Base-by-base conservation (phyloP, 2,888 invertebrate genomes). In the Unio pictorum region DNA sequence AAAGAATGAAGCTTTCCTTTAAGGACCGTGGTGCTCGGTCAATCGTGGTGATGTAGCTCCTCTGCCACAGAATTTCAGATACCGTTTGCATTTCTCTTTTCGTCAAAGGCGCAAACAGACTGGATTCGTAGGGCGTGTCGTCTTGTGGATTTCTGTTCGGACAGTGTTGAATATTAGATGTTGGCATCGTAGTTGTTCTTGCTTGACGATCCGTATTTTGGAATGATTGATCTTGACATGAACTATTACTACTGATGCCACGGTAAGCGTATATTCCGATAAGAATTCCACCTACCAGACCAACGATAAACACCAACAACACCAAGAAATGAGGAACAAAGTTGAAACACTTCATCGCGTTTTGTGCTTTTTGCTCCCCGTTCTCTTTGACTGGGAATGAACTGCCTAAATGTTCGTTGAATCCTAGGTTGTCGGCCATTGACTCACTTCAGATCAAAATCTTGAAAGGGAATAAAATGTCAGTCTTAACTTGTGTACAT, bases 1-100 rank as follows among this genome's bases (percentile, higher is more conserved):
- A 77, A 15, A 75, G 66, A 56, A 82, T 76, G 45, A 77, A 81
- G 23, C 69, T 78, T 55, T 80, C 72, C 20, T 71, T 73, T 4
- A 80, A 68, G 26, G 67, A 59, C 28, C 67, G 61, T 5, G 73
- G 74, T 55, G 56, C 61, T 11, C 73, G 69, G 11, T 68, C 17
- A 23, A 73, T 72, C 20, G 76, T 62, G 28, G 71, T 74, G 28
- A 78, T 65, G 26, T 69, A 67, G 3, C 61, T 26, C 15, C 67
- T 61, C 20, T 74, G 60, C 26, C 67, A 56, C 4, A 81, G 57
- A 58, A 67, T 68, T n/a, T 67, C 63, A 1, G 75, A 72, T n/a
- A 64, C 73, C 56, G 67, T 64, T 30, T 73, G 66, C 79, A 79
- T 81, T 71, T 81, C 81, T 1, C 57, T 58, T 4, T 57, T 45